Evolutionary conservation across 2,888 invertebrate genomes (phyloP).

Genomic region (Agapetus fuscipes): DNA sequence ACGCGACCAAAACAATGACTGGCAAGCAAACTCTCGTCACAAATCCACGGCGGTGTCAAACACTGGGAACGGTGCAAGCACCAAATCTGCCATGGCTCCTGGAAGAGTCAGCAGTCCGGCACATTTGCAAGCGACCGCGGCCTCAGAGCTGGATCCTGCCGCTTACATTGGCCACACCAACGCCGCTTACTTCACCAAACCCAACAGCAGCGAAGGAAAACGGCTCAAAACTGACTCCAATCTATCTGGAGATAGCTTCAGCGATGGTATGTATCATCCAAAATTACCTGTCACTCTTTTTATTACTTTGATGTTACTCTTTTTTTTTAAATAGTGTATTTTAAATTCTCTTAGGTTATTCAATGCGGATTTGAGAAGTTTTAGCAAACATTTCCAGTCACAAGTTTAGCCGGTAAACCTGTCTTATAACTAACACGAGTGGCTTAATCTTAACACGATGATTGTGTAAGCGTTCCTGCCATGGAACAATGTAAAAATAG

Average conservation of each 20-base stretch:
- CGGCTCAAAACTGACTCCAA: slow-evolving; percentile 18
- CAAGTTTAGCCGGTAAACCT: slow-evolving; percentile 8
- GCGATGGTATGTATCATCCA: slow-evolving; percentile 11
- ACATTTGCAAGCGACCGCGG: neutral
- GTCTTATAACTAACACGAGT: slow-evolving; percentile 12
- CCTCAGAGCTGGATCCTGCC: slow-evolving; percentile 5
- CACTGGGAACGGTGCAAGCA: neutral
- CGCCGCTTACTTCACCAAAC: slow-evolving; percentile 3
- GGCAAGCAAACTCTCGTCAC: slow-evolving; percentile 16
- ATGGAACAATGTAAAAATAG: too few relatives aligned
- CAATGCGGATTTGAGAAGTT: slow-evolving; percentile 15
- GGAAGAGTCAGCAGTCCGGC: slow-evolving; percentile 4
- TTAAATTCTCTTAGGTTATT: slow-evolving; percentile 12
- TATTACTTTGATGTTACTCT: neutral
- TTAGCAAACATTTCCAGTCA: slow-evolving; percentile 1
- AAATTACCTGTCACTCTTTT: neutral
- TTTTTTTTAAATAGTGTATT: neutral
- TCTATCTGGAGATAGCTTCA: slow-evolving; percentile 12
- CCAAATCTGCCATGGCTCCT: neutral
- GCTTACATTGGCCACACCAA: slow-evolving; percentile 3
- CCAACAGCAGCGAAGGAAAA: slow-evolving; percentile 11
- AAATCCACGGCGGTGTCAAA: slow-evolving; percentile 11
- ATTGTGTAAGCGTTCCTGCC: too few relatives aligned
- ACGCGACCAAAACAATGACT: slow-evolving; percentile 39
- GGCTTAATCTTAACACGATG: neutral